Base-by-base conservation (phyloP, 2,888 invertebrate genomes). In the Pandemis cinnamomeana region DNA sequence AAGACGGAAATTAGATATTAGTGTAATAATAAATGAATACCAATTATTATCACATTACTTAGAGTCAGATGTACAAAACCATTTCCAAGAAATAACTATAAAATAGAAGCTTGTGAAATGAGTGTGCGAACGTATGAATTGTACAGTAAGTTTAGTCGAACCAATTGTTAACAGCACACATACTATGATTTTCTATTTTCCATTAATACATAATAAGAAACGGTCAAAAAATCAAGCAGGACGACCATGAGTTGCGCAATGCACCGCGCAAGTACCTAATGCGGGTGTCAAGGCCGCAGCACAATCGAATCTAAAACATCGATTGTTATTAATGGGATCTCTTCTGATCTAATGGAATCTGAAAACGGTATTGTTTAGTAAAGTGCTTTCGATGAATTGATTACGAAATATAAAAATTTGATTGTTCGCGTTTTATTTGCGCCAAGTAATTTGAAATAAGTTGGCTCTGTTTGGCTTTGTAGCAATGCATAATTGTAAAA, bases 191-290 rank as follows among this genome's bases (percentile, higher is more conserved):
- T 36, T 36, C 27, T 36, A 36, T 41, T 61, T 41, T 61, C 15
- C 44, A 63, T 63, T 63, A 63, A 20, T 41, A 15, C 27, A 36
- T 36, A 4, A 20, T 67, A 78, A 83, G 81, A 83, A 86, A 80
- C 78, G 77, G 80, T 79, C 80, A 83, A 86, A 84, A n/a, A 84
- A 80, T 80, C 77, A 75, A 70, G 44, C 81, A 83, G 82, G 83
- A 80, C 84, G 90, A 80, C 90, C 90, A 77, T 89, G 90, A 87
- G 82, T 87, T 86, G 82, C 83, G 89, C 91, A 90, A 91, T 20
- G 55, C 55, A 20, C 51, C 20, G 88, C 86, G 82, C 81, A 77
- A 80, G 81, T 83, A 85, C 83, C 80, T 78, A 36, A 36, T 36
- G 27, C 27, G 80, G 85, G 80, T 91, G 91, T 92, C 92, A 92